phyloP scores from a whole-genome alignment of 2,797 vertebrate genomes.

The Danio aesculapii region DNA sequence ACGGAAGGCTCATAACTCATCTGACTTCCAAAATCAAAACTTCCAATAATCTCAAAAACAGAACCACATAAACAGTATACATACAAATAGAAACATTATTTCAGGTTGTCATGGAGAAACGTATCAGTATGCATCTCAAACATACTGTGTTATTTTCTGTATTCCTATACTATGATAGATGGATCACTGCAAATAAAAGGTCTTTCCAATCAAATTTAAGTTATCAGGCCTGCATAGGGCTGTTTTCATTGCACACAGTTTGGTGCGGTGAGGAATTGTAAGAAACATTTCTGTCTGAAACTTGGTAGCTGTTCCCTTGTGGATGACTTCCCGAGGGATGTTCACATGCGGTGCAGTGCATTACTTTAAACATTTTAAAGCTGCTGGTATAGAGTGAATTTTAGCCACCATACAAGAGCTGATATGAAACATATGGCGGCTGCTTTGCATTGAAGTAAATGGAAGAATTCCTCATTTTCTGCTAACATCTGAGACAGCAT shows the following conservation, averaged over 20 bases:
- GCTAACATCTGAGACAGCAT: background rate
- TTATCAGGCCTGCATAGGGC: background rate
- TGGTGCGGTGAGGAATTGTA: background rate
- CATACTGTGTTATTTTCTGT: background rate
- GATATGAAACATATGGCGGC: constrained; percentile 4
- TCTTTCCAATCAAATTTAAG: constrained; percentile 11
- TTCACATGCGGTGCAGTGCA: background rate
- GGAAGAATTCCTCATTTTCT: background rate
- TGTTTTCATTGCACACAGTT: background rate
- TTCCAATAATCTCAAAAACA: background rate
- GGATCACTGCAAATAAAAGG: background rate
- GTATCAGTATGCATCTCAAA: constrained; percentile 16
- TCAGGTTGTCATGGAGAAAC: constrained; percentile 14
- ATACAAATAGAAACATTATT: background rate
- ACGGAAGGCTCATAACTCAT: constrained; percentile 11
- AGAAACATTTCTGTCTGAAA: constrained; percentile 3
- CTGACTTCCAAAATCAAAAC: constrained; percentile 21
- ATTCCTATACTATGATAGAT: background rate
- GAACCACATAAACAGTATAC: background rate
- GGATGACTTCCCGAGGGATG: background rate
- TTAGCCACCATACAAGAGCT: constrained; percentile 15
- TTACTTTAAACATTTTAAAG: constrained; percentile 32
- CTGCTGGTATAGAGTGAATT: background rate
- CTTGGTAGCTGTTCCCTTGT: background rate
- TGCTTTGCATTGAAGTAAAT: constrained; percentile 3